A percentile compares a stretch with the other conserved stretches of the same genome.
These are phyloP conservation scores for Halichoeres trimaculatus DNA, from an alignment of 2,113 vertebrate species.

Conservation along the genomic window DNA sequence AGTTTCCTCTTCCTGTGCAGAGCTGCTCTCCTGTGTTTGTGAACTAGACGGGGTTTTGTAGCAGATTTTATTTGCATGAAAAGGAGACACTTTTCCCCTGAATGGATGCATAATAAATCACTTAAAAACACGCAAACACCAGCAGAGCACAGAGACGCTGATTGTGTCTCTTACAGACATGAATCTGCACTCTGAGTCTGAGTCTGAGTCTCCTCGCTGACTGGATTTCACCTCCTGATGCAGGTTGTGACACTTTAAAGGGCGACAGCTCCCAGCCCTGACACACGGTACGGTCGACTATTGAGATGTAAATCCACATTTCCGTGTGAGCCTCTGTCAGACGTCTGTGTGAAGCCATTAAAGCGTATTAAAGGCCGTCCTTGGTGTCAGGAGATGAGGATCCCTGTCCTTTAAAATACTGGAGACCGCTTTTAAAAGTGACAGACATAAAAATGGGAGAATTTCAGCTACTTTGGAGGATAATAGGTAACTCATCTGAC, in stretches of 20 bases:
- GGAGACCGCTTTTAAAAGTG: constrained; percentile 17
- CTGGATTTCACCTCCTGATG: background rate
- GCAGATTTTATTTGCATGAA: too few species aligned
- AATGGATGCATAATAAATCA: too few species aligned
- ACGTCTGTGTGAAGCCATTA: constrained; percentile 5
- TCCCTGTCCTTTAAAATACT: constrained; percentile 1
- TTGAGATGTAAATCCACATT: constrained; percentile 30
- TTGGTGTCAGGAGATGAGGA: constrained; percentile 27
- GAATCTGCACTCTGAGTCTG: background rate
- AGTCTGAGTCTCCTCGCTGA: too few species aligned
- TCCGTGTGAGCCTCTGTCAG: constrained; percentile 7
- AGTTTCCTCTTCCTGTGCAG: too few species aligned
- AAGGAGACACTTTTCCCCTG: too few species aligned
- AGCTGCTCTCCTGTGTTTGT: too few species aligned
- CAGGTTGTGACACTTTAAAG: too few species aligned
- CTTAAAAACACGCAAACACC: too few species aligned
- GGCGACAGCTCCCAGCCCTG: too few species aligned
- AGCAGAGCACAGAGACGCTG: too few species aligned
- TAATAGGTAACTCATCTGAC: constrained; percentile 33
- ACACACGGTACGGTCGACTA: background rate
- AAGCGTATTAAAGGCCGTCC: constrained; percentile 15
- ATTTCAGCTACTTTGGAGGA: constrained; percentile 6
- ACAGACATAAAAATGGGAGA: constrained; percentile 24
- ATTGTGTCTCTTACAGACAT: background rate
- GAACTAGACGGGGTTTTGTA: too few species aligned